A percentile compares a stretch with the other conserved stretches of the same genome.
phyloP scores from a whole-genome alignment of 1,140 invertebrate species.

The Bombus soroeensis region DNA sequence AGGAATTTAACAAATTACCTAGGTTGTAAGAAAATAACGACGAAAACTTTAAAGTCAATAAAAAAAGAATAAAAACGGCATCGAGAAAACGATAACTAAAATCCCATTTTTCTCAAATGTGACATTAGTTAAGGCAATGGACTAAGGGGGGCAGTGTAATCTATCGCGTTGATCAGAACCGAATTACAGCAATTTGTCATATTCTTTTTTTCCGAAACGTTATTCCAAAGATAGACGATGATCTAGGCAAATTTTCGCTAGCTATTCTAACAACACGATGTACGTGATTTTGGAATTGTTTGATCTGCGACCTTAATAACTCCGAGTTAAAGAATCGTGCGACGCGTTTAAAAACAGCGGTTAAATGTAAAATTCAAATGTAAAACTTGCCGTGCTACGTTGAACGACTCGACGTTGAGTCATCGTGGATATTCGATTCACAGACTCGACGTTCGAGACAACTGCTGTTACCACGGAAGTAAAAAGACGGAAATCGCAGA shows the following conservation, averaged over 20 bases:
- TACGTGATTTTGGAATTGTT: too few relatives aligned
- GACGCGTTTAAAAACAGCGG: not conserved
- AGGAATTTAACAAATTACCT: too few relatives aligned
- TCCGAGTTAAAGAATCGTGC: not conserved
- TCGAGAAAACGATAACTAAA: not conserved
- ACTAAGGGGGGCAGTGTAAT: not conserved
- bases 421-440: not conserved
- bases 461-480: not conserved
- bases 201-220: not conserved
- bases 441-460: not conserved
- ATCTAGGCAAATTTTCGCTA: too few relatives aligned
- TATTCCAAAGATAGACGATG: too few relatives aligned
- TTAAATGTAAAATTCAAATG: not conserved
- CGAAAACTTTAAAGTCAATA: too few relatives aligned
- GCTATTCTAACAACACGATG: not conserved
- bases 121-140: not conserved
- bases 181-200: too few relatives aligned
- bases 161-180: not conserved
- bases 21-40: too few relatives aligned
- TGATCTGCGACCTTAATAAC: too few relatives aligned
- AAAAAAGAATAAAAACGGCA: too few relatives aligned
- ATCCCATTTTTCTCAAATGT: not conserved
- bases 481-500: not conserved
- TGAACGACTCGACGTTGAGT: not conserved
- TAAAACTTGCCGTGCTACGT: conserved; percentile 27